Conservation (phyloP, 2,888 invertebrate species). For the Schrankia costaestrigalis region DNA sequence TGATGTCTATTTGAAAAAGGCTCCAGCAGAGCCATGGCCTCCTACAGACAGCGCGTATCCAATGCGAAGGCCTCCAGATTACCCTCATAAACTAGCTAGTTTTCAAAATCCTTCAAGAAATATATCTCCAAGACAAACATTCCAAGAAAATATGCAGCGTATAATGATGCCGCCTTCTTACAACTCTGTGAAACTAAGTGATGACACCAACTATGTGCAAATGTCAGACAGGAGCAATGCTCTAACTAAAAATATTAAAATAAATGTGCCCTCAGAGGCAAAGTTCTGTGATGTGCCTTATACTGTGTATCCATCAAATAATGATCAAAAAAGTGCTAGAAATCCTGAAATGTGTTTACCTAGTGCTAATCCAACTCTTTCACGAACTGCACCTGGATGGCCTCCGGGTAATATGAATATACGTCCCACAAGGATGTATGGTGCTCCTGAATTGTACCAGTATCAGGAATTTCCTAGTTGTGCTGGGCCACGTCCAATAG, state of each 20-base stretch:
- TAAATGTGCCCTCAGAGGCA: conserved; percentile 54
- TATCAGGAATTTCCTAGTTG: conserved; percentile 64
- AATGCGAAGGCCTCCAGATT: conserved; percentile 56
- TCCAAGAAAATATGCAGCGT: conserved; percentile 77
- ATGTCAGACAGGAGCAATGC: conserved; percentile 42
- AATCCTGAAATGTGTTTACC: conserved; percentile 58
- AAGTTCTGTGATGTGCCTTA: conserved; percentile 79
- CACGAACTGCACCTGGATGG: conserved; percentile 54
- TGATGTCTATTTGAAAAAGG: conserved; percentile 59
- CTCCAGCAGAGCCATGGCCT: conserved; percentile 56
- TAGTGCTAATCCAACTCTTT: conserved; percentile 49
- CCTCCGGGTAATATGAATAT: conserved; percentile 51
- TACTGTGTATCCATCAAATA: conserved; percentile 55
- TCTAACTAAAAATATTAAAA: conserved; percentile 54
- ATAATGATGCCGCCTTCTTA: conserved; percentile 70
- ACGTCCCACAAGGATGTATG: conserved; percentile 52
- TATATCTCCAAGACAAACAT: conserved; percentile 78
- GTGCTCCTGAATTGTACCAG: conserved; percentile 62
- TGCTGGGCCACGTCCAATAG: conserved; percentile 54
- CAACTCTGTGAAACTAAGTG: conserved; percentile 54
- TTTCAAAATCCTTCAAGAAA: conserved; percentile 64
- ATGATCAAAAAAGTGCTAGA: conserved; percentile 64
- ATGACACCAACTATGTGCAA: conserved; percentile 48
- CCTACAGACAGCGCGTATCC: conserved; percentile 48
- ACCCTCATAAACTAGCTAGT: conserved; percentile 55